phyloP scores from a whole-genome alignment of 2,113 vertebrate species.

The Callaeas wilsoni region DNA sequence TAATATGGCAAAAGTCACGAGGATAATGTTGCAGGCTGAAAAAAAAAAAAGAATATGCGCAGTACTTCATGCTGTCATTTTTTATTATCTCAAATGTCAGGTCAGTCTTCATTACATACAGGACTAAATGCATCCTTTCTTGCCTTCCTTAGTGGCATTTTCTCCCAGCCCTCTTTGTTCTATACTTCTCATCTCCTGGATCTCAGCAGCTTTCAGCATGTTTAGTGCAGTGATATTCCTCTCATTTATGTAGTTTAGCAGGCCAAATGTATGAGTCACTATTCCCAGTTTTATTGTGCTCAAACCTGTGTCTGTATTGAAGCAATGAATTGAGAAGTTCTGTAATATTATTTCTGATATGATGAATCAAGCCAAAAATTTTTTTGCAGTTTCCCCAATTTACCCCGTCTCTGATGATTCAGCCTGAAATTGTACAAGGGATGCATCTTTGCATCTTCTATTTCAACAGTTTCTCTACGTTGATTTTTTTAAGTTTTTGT shows the following conservation, averaged over 20 bases:
- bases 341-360: neutral
- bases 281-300: neutral
- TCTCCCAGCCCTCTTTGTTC: neutral
- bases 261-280: neutral
- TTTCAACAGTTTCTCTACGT: neutral
- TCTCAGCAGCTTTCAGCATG: neutral
- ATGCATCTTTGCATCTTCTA: neutral
- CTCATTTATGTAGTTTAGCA: neutral
- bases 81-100: constrained; percentile 12
- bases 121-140: neutral
- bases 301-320: neutral
- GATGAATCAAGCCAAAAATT: neutral
- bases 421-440: neutral
- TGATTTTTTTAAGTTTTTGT: neutral
- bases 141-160: neutral
- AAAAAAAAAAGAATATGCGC: neutral
- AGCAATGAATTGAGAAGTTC: neutral
- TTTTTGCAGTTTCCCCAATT: neutral
- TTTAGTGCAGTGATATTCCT: neutral
- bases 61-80: neutral
- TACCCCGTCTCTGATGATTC: neutral
- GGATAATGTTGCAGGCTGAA: neutral
- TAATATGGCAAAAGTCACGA: neutral
- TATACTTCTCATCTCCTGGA: neutral
- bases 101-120: neutral